Base-by-base conservation (phyloP, 2,797 vertebrate species). In the Trachurus trachurus region DNA sequence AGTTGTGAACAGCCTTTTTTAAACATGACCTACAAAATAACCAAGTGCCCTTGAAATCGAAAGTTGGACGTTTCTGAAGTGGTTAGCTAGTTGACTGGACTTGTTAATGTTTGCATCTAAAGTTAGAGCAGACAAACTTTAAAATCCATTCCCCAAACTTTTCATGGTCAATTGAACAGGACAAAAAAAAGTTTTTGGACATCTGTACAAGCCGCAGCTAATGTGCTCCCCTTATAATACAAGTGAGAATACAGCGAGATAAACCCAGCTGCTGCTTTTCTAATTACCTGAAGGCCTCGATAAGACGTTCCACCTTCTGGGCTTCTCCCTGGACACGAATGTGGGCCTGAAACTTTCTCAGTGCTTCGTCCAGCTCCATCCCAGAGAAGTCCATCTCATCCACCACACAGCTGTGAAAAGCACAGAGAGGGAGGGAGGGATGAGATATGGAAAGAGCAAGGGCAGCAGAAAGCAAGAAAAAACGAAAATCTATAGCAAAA, bases 341-440 rank as follows among this genome's bases (percentile, higher is more conserved):
- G 89, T 99, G 98, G 26, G 98, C 98, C 92, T 99, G 98, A 92
- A 99, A 99, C 93, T 99, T 99, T 89, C 98, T 95, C 85, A 99
- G 95, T 9, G 98, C 98, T 91, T 99, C 98, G n/a, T 99, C 98
- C 92, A 99, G 93, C 91, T 99, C 98, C 98, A 99, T 99, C 42
- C 97, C 96, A 0, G 97, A 98, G 91, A 99, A 99, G 90, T 99
- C 98, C 98, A 99, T 99, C 92, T 99, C 98, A 75, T 99, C 98
- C 82, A 99, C 98, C 76, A 99, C 98, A 40, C 98, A 99, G 80
- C 98, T 99, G 86, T 64, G 29, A 49, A 26, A 26, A 73, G 49
- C 42, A 71, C 19, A 66, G 44, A 8, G 31, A 60, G 31, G 21
- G n/a, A 65, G n/a, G 31, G n/a, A 65, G n/a, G 31, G 34, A 26